Conservation (phyloP, 2,797 vertebrate species). For the Leptoclinus maculatus region DNA sequence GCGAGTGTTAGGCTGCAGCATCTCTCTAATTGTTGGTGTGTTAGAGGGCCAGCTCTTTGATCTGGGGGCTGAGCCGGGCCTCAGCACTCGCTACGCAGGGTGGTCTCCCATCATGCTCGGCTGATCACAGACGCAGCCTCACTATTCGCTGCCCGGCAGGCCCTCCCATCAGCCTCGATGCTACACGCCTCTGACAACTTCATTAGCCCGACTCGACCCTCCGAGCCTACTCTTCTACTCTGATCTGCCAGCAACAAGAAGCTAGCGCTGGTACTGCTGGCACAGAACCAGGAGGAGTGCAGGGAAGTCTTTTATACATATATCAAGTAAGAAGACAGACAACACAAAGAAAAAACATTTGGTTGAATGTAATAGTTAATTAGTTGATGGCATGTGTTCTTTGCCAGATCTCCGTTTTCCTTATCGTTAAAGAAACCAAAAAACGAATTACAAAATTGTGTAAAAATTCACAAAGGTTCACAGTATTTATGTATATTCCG, state of each 20-base stretch:
- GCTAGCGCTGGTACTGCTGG: conserved; percentile 53
- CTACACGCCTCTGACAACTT: conserved; percentile 93
- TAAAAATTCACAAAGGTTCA: conserved; percentile 83
- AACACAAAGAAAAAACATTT: conserved; percentile 36
- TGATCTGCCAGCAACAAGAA: conserved; percentile 83
- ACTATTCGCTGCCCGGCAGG: conserved; percentile 87
- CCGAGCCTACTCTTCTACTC: conserved; percentile 72
- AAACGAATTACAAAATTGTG: conserved; percentile 74
- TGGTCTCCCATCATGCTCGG: conserved; percentile 92
- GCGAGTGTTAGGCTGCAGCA: conserved; percentile 48
- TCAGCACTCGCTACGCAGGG: conserved; percentile 85
- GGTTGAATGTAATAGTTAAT: not conserved
- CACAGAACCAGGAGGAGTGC: conserved; percentile 30
- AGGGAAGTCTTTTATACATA: conserved; percentile 2
- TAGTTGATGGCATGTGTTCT: conserved; percentile 12
- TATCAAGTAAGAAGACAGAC: not conserved
- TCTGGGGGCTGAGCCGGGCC: conserved; percentile 79
- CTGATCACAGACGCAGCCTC: conserved; percentile 85
- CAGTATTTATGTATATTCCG: conserved; percentile 67
- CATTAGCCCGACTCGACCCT: conserved; percentile 87
- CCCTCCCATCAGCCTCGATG: conserved; percentile 86
- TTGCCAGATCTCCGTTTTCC: not conserved
- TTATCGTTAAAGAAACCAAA: conserved; percentile 67
- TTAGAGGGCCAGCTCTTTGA: conserved; percentile 87
- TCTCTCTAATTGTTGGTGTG: conserved; percentile 82